A percentile compares a stretch with the other conserved stretches of the same genome.
phyloP scores from a whole-genome alignment of 2,113 vertebrate species.

The Gnathonemus echidnorhynchus region DNA sequence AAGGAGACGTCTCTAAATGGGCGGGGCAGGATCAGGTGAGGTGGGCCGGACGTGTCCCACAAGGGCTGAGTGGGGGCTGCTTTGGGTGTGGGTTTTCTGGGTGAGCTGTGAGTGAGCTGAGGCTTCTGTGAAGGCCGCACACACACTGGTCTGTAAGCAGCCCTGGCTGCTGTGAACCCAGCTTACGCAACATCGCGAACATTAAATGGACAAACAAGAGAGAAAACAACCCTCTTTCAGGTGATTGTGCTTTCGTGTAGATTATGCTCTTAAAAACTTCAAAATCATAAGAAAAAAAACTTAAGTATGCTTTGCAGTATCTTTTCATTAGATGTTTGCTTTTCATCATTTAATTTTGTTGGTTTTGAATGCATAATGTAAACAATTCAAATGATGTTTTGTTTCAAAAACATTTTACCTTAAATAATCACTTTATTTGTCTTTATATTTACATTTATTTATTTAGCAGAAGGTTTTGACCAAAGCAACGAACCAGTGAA shows the following conservation, averaged over 20 bases:
- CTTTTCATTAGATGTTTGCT: background rate
- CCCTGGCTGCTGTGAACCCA: background rate
- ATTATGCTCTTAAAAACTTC: background rate
- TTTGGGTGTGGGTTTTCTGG: background rate
- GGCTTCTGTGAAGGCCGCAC: background rate
- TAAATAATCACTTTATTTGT: background rate
- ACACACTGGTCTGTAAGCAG: background rate
- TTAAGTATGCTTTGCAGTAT: background rate
- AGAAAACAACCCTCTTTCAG: background rate
- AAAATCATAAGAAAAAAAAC: background rate
- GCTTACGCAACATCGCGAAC: background rate
- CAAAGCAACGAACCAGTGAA: background rate
- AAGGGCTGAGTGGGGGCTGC: background rate
- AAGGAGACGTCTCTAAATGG: background rate
- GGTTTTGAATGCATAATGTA: background rate
- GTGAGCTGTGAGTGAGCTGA: background rate
- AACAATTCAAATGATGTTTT: background rate
- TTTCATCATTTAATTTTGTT: background rate
- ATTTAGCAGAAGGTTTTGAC: background rate
- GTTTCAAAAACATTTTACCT: background rate
- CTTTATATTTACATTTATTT: background rate
- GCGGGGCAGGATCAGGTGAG: background rate
- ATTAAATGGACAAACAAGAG: background rate
- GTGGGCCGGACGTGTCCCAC: background rate
- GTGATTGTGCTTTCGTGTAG: background rate